phyloP scores from a whole-genome alignment of 2,888 invertebrate genomes.

The Chymomyza procnemis region DNA sequence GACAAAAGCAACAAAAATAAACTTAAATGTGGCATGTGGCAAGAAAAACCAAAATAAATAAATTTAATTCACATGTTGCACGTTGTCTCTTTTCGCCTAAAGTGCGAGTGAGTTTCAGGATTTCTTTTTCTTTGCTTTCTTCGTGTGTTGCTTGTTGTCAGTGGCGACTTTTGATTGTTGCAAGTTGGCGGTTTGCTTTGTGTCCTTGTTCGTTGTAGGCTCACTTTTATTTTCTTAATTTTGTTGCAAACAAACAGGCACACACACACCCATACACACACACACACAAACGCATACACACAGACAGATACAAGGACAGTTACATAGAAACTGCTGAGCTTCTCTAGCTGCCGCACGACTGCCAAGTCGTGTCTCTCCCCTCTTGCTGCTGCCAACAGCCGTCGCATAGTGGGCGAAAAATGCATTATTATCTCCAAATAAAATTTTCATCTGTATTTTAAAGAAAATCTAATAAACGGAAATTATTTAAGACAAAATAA shows the following conservation, averaged over 20 bases:
- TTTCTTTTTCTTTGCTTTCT: background rate
- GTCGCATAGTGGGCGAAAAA: too few species aligned
- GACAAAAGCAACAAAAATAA: slow-evolving; percentile 17
- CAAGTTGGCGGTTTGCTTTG: slow-evolving; percentile 5
- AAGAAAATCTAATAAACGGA: too few species aligned
- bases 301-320: slow-evolving; percentile 17
- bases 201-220: background rate
- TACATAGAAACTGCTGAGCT: too few species aligned
- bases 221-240: slow-evolving; percentile 8
- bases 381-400: too few species aligned
- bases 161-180: slow-evolving; percentile 44
- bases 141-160: slow-evolving; percentile 33
- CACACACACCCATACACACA: slow-evolving; percentile 25
- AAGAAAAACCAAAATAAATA: slow-evolving; percentile 35
- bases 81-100: background rate
- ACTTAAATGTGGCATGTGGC: slow-evolving; percentile 5
- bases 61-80: slow-evolving; percentile 13
- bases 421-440: too few species aligned
- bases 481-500: too few species aligned
- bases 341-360: too few species aligned
- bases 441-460: too few species aligned
- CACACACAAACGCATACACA: slow-evolving; percentile 19
- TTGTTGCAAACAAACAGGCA: background rate
- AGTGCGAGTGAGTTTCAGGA: too few species aligned
- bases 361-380: too few species aligned